Evolutionary conservation across 1,140 invertebrate species (phyloP).

Genomic region (Pollicipes pollicipes): DNA sequence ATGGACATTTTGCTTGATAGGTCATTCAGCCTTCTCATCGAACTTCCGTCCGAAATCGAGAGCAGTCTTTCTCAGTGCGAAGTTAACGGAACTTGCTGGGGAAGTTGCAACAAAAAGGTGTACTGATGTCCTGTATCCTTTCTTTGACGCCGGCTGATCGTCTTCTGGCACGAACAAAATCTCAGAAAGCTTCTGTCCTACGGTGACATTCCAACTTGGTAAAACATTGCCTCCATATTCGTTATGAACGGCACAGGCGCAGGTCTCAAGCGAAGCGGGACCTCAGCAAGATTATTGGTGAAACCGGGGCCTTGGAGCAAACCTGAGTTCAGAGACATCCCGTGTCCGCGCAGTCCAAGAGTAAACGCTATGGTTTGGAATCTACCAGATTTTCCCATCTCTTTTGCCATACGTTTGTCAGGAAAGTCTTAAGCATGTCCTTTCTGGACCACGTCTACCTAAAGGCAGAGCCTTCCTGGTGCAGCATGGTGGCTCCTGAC

Average conservation of each 20-base stretch:
- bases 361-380: conserved; percentile 8
- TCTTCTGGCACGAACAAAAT: conserved; percentile 7
- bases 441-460: neutral
- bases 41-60: neutral
- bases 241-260: conserved; percentile 6
- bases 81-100: neutral
- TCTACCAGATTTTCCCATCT: conserved; percentile 6
- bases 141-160: neutral
- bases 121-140: conserved; percentile 3
- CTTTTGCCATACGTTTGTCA: neutral
- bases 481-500: neutral
- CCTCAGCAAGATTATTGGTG: conserved; percentile 10
- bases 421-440: neutral
- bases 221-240: conserved; percentile 13
- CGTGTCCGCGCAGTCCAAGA: conserved; percentile 10
- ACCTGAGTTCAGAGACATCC: conserved; percentile 8
- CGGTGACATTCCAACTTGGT: conserved; percentile 9
- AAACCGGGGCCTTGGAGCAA: conserved; percentile 12
- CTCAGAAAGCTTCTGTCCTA: neutral
- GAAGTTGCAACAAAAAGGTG: conserved; percentile 7
- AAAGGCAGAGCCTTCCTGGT: neutral
- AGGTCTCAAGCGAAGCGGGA: conserved; percentile 6
- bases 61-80: neutral
- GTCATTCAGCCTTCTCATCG: neutral
- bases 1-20: neutral